These are phyloP conservation scores for Parapsyche elsis DNA, from an alignment of 1,140 invertebrate genomes.

Conservation along the genomic window DNA sequence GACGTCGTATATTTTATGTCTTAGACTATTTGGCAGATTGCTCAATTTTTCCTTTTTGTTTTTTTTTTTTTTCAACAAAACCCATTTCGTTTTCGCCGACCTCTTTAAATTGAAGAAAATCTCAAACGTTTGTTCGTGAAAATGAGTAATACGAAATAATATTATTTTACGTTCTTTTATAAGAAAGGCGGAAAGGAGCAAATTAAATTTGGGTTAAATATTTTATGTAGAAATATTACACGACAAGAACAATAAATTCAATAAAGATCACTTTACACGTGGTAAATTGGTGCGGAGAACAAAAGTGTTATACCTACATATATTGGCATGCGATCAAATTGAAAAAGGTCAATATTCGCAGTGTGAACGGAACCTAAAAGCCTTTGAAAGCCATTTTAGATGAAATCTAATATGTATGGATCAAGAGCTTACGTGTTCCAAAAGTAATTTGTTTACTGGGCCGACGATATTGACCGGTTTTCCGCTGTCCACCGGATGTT, in stretches of 20 bases:
- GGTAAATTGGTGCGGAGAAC: too few relatives aligned
- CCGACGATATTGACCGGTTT: conserved; percentile 18
- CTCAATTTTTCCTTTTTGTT: conserved; percentile 15
- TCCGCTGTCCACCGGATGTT: conserved; percentile 14
- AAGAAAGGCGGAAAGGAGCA: too few relatives aligned
- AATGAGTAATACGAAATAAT: neutral
- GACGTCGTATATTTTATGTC: conserved; percentile 35
- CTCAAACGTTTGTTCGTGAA: neutral
- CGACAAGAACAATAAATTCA: too few relatives aligned
- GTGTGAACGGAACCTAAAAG: too few relatives aligned
- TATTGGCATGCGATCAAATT: too few relatives aligned
- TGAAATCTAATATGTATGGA: conserved; percentile 3
- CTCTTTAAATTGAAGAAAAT: conserved; percentile 1
- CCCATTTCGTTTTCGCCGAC: neutral
- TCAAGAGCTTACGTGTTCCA: neutral
- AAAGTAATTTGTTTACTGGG: conserved; percentile 27
- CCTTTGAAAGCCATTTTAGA: neutral
- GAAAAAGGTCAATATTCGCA: too few relatives aligned
- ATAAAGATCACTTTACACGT: too few relatives aligned
- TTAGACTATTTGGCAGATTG: conserved; percentile 37
- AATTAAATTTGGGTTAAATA: too few relatives aligned
- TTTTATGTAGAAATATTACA: too few relatives aligned
- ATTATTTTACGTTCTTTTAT: too few relatives aligned
- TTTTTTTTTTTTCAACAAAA: neutral
- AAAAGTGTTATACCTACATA: too few relatives aligned